A percentile compares a stretch with the other conserved stretches of the same genome.
Evolutionary conservation across 2,888 invertebrate genomes (phyloP).

Genomic region (Meiosimyza platycephala): DNA sequence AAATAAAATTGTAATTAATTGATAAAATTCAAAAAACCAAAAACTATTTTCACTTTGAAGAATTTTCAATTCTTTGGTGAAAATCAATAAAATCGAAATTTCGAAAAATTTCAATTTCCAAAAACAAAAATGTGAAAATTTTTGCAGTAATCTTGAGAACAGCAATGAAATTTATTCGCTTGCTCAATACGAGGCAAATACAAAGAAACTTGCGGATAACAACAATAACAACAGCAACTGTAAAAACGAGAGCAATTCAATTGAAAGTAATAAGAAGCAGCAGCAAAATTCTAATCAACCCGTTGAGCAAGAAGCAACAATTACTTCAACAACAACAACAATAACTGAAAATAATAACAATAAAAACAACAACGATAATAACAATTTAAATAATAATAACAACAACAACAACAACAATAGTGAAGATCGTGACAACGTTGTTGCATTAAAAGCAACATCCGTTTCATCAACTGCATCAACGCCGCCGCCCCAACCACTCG

Average conservation of each 20-base stretch:
- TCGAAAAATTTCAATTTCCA: not conserved
- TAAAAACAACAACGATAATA: slow-evolving; percentile 39
- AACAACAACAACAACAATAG: slow-evolving; percentile 11
- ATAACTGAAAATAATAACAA: slow-evolving; percentile 42
- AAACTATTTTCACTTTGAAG: slow-evolving; percentile 15
- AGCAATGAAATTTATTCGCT: slow-evolving; percentile 68
- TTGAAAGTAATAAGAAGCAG: slow-evolving; percentile 31
- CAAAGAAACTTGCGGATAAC: slow-evolving; percentile 51
- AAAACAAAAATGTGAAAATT: slow-evolving; percentile 47
- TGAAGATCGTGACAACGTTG: slow-evolving; percentile 5
- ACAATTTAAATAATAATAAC: slow-evolving; percentile 34
- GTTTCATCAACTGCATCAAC: slow-evolving; percentile 20
- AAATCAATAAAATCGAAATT: slow-evolving; percentile 35
- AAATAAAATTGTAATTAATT: slow-evolving; percentile 4
- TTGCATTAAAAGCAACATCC: slow-evolving; percentile 24
- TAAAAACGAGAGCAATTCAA: slow-evolving; percentile 38
- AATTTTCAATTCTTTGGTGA: slow-evolving; percentile 11
- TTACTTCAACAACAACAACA: slow-evolving; percentile 41
- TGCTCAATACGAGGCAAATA: slow-evolving; percentile 67
- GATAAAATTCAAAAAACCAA: slow-evolving; percentile 40
- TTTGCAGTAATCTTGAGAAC: slow-evolving; percentile 68
- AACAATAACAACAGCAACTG: slow-evolving; percentile 46
- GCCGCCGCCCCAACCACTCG: slow-evolving; percentile 21
- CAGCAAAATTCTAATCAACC: slow-evolving; percentile 18
- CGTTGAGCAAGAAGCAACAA: slow-evolving; percentile 28